A percentile compares a stretch with the other conserved stretches of the same genome.
Conservation (phyloP, 2,113 vertebrate genomes). For the Tachycineta bicolor region DNA sequence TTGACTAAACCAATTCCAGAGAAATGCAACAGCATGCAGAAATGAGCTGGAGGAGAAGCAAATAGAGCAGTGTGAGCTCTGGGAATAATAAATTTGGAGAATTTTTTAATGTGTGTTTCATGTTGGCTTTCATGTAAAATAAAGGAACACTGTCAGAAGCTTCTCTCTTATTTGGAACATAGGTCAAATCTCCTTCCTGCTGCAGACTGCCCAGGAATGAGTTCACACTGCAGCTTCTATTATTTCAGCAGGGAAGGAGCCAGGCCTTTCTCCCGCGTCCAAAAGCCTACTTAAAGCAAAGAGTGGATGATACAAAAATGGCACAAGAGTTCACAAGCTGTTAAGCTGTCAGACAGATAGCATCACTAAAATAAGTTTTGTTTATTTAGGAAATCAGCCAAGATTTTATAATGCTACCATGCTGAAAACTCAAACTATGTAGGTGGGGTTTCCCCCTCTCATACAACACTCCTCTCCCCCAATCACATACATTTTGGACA, state of each 20-base stretch:
- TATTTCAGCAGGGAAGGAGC: not conserved
- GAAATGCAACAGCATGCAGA: not conserved
- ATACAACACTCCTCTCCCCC: not conserved
- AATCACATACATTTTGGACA: not conserved
- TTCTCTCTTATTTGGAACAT: not conserved
- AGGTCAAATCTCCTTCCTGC: not conserved
- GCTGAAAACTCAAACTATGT: not conserved
- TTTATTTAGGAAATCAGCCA: not conserved
- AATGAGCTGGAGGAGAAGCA: not conserved
- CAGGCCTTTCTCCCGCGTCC: not conserved
- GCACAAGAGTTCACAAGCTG: not conserved
- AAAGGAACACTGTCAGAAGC: not conserved
- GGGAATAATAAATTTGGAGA: not conserved
- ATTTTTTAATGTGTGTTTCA: not conserved
- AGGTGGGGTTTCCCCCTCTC: fast-evolving
- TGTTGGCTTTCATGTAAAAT: not conserved
- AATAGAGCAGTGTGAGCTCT: not conserved
- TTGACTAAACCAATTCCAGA: not conserved
- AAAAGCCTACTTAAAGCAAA: not conserved
- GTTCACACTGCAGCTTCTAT: not conserved
- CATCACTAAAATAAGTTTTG: not conserved
- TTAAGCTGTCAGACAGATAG: not conserved
- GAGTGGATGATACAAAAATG: not conserved
- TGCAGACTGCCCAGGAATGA: not conserved
- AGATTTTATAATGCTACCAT: not conserved